phyloP scores from a whole-genome alignment of 1,140 invertebrate genomes.

The Nephotettix cincticeps region DNA sequence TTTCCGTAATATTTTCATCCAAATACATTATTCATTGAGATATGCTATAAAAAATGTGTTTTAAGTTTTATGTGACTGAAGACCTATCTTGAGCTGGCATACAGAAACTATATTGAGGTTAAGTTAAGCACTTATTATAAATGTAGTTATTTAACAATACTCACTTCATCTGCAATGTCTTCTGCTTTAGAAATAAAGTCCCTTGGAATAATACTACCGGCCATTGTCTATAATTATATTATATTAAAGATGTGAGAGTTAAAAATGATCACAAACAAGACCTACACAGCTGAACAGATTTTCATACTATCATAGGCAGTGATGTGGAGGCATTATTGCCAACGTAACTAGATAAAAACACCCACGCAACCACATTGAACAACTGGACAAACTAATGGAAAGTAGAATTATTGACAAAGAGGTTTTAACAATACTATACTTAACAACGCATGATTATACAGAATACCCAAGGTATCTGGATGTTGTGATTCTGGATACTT shows the following conservation, averaged over 20 bases:
- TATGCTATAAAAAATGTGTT: too few species aligned
- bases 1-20: too few species aligned
- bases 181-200: constrained; percentile 38
- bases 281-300: neutral
- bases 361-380: too few species aligned
- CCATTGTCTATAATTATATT: neutral
- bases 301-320: neutral
- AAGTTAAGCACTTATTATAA: neutral
- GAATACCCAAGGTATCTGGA: too few species aligned
- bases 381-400: too few species aligned
- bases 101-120: constrained; percentile 2
- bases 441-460: too few species aligned
- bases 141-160: constrained; percentile 1
- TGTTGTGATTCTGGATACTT: too few species aligned
- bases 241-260: neutral
- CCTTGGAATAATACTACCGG: constrained; percentile 26
- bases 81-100: neutral
- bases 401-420: too few species aligned
- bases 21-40: too few species aligned
- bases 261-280: neutral
- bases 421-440: too few species aligned
- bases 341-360: neutral
- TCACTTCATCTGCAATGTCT: constrained; percentile 38
- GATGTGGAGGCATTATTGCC: constrained; percentile 5
- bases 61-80: neutral